phyloP scores from a whole-genome alignment of 1,140 invertebrate genomes.

The Philotrypesis tridentata region DNA sequence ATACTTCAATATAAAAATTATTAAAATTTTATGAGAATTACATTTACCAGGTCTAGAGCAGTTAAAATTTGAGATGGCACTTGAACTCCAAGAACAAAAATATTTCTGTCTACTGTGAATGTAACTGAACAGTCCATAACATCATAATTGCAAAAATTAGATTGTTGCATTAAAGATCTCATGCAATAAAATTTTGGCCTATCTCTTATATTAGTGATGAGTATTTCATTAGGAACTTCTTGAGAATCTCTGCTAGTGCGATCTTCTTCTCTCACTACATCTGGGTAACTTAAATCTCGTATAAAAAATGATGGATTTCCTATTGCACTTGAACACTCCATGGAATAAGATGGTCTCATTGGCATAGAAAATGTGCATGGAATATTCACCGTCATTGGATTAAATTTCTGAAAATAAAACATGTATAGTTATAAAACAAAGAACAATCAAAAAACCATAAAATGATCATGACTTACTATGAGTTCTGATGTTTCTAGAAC shows the following conservation, averaged over 20 bases:
- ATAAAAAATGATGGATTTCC: conserved; percentile 15
- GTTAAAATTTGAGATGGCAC: conserved; percentile 70
- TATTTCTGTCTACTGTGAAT: conserved; percentile 85
- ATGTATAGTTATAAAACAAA: not conserved
- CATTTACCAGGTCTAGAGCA: not conserved
- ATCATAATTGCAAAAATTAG: conserved; percentile 81
- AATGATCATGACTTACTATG: not conserved
- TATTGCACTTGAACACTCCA: conserved; percentile 7
- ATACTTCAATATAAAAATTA: not conserved
- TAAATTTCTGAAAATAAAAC: conserved; percentile 16
- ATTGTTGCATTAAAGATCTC: conserved; percentile 77
- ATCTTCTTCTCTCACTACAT: conserved; percentile 24
- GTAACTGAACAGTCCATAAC: conserved; percentile 84
- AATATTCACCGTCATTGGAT: not conserved
- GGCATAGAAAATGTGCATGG: conserved; percentile 18
- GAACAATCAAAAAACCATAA: not conserved
- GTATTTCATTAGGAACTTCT: conserved; percentile 45
- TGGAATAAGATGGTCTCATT: conserved; percentile 8
- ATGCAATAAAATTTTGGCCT: conserved; percentile 79
- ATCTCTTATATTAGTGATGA: conserved; percentile 56
- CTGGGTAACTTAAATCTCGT: conserved; percentile 18
- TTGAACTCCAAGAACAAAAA: conserved; percentile 82
- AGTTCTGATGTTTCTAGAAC: not conserved
- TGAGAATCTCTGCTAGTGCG: conserved; percentile 24
- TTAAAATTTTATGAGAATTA: not conserved